Base-by-base conservation (phyloP, 2,797 vertebrate genomes). In the Brotula barbata region DNA sequence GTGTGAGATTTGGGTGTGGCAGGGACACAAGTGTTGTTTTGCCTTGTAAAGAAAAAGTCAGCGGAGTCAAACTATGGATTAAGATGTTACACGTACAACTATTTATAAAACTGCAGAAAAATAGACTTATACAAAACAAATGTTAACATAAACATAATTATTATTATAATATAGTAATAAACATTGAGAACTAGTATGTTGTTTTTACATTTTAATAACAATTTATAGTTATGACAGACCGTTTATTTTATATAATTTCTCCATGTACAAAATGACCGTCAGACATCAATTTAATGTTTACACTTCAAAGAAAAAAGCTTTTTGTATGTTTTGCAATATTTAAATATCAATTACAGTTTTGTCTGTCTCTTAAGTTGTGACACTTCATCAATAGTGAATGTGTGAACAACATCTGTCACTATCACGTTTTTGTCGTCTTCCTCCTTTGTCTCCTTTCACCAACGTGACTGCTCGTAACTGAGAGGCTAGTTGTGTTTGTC, bases 61-160 rank as follows among this genome's bases (percentile, higher is more conserved):
- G 68, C 85, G 61, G 69, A 71, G 69, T 82, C 67, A 71, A 76
- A 83, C 75, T 85, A 82, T 82, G 66, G 84, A 77, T 57, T 76
- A 45, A 84, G 58, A 81, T 86, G 78, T 89, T 87, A 86, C 77
- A 82, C 73, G 71, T 83, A 82, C 87, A 59, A 79, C 77, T 92
- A 92, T 92, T 90, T 91, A 90, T 91, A 89, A 88, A 83, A 89
- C 84, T 88, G 81, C 84, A 90, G 83, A 87, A 41, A 81, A 83
- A 81, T 67, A 80, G 78, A 87, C 74, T 82, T 92, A 87, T 87
- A 89, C 62, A 82, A 84, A 85, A 79, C 65, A 70, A 61, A 85
- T 82, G 68, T 85, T 75, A 85, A 77, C 78, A 82, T 79, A 75
- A 83, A 73, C 71, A 72, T 78, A 67, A 86, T 81, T 53, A 71